Evolutionary conservation across 2,113 vertebrate species (phyloP).

Genomic region (Ophthalmolycus amberensis): DNA sequence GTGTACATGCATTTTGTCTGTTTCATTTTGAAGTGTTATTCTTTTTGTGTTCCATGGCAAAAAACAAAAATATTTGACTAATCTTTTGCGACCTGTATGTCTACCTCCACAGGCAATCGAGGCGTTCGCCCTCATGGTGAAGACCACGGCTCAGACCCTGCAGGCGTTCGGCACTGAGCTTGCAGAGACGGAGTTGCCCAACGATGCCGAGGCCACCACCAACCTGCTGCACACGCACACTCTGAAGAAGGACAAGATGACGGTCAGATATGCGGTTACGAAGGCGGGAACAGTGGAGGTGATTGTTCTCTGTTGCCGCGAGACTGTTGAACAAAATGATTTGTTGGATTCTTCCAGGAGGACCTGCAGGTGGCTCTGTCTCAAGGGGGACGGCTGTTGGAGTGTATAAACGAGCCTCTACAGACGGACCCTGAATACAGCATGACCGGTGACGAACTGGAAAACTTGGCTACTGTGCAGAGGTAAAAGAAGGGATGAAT

Average conservation of each 20-base stretch:
- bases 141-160: conserved; percentile 95
- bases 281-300: rapidly evolving
- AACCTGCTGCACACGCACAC: conserved; percentile 87
- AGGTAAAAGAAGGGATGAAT: conserved; percentile 81
- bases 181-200: conserved; percentile 95
- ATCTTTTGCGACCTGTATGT: background rate
- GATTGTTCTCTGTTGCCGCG: background rate
- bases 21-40: background rate
- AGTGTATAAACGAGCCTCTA: conserved; percentile 89
- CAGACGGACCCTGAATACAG: conserved; percentile 85
- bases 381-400: conserved; percentile 87
- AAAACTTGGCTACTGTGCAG: conserved; percentile 91
- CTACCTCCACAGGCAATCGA: conserved; percentile 89
- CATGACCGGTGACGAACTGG: conserved; percentile 91
- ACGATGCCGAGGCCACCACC: conserved; percentile 89
- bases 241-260: conserved; percentile 89
- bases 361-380: conserved; percentile 89
- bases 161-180: conserved; percentile 95
- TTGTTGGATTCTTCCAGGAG: conserved; percentile 78
- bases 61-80: background rate
- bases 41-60: background rate
- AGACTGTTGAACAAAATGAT: background rate
- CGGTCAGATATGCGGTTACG: conserved; percentile 80
- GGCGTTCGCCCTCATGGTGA: conserved; percentile 96
- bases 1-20: conserved; percentile 50